These are phyloP conservation scores for Reticulitermes speratus DNA, from an alignment of 1,140 invertebrate species.

Conservation along the genomic window DNA sequence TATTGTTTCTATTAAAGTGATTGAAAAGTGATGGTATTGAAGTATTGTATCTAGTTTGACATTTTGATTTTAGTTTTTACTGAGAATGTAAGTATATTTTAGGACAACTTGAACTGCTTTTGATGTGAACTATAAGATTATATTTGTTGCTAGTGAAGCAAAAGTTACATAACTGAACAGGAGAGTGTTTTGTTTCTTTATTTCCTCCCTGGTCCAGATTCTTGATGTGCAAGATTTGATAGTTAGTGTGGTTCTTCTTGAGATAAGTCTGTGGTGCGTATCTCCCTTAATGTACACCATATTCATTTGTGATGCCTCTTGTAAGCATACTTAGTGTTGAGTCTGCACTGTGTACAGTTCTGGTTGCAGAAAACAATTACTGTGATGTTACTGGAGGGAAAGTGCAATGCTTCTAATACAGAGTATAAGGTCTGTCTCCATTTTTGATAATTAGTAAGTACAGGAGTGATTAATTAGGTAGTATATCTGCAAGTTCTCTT, in stretches of 20 bases:
- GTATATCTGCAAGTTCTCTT: not conserved
- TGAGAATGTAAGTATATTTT: conserved; percentile 18
- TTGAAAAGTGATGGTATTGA: conserved; percentile 3
- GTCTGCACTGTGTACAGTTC: conserved; percentile 10
- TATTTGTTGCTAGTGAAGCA: conserved; percentile 5
- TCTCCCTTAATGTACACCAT: not conserved
- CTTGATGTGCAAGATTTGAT: conserved; percentile 1
- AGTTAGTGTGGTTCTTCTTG: conserved; percentile 11
- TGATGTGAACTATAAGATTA: conserved; percentile 5
- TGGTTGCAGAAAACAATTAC: not conserved
- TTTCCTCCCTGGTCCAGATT: not conserved
- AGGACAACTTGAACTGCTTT: conserved; percentile 12
- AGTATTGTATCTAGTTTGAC: conserved; percentile 19
- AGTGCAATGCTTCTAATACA: conserved; percentile 15
- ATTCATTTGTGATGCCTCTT: conserved; percentile 1
- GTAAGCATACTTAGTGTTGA: conserved; percentile 19
- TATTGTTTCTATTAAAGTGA: conserved; percentile 19
- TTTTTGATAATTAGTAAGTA: not conserved
- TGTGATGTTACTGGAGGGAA: conserved; percentile 13
- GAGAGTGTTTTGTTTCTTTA: not conserved
- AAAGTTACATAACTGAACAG: not conserved
- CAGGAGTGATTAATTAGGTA: conserved; percentile 4
- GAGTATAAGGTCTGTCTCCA: conserved; percentile 4
- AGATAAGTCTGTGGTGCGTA: conserved; percentile 1
- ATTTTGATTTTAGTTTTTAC: conserved; percentile 14